Percentiles rank a stretch among this genome's conserved stretches.
Evolutionary conservation across 2,888 invertebrate genomes (phyloP).

Genomic region (Ctena decussata): DNA sequence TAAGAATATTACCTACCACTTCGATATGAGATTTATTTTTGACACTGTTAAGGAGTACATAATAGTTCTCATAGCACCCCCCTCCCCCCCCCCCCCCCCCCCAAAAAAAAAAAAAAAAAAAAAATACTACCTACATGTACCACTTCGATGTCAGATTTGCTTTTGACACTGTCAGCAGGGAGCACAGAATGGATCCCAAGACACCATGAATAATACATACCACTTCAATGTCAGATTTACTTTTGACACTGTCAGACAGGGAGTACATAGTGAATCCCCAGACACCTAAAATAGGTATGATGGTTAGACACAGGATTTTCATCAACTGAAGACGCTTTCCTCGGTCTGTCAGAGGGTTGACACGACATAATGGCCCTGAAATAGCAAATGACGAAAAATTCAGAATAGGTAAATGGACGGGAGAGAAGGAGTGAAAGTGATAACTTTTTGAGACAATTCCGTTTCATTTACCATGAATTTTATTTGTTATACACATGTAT

Average conservation of each 20-base stretch:
- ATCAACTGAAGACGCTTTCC: slow-evolving; percentile 66
- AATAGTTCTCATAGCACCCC: too few species aligned
- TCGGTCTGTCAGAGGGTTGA: slow-evolving; percentile 58
- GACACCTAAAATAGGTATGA: slow-evolving; percentile 47
- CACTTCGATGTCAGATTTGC: slow-evolving; percentile 65
- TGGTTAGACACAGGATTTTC: slow-evolving; percentile 67
- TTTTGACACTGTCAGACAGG: slow-evolving; percentile 64
- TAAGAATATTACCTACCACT: slow-evolving; percentile 55
- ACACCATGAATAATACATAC: slow-evolving; percentile 69
- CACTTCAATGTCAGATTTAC: slow-evolving; percentile 66
- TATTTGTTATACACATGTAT: too few species aligned
- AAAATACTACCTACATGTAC: slow-evolving; percentile 47
- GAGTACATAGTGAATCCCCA: slow-evolving; percentile 71
- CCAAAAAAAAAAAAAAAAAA: too few species aligned
- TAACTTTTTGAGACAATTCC: too few species aligned
- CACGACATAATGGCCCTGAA: slow-evolving; percentile 59
- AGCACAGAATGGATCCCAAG: slow-evolving; percentile 65
- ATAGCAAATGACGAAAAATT: too few species aligned
- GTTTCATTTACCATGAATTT: too few species aligned
- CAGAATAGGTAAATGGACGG: too few species aligned
- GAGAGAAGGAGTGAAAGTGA: too few species aligned
- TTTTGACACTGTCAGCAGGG: slow-evolving; percentile 64
- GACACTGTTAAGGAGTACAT: too few species aligned
- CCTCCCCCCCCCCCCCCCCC: too few species aligned
- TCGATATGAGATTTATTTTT: too few species aligned